Evolutionary conservation across 2,797 vertebrate genomes (phyloP).

Genomic region (Ciconia nigra): DNA sequence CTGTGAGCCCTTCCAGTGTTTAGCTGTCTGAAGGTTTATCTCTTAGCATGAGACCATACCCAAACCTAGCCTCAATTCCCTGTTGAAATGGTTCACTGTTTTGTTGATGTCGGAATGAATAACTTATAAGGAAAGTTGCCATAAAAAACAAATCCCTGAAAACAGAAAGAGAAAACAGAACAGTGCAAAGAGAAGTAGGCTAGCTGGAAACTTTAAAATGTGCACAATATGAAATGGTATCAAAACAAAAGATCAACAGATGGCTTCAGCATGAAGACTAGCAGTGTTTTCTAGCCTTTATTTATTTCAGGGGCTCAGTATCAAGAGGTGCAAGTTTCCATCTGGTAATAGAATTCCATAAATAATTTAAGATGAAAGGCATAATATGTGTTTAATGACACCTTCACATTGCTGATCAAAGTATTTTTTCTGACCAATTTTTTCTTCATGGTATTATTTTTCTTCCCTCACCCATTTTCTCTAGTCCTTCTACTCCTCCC

Average conservation of each 20-base stretch:
- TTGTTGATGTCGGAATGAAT: neutral
- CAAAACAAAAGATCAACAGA: neutral
- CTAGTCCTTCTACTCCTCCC: neutral
- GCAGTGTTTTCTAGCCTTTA: neutral
- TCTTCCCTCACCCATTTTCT: neutral
- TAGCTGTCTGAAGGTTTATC: neutral
- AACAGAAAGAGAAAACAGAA: neutral
- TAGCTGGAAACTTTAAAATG: neutral
- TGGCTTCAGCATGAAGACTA: neutral
- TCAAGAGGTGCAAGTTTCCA: neutral
- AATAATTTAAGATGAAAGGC: slow-evolving; percentile 16
- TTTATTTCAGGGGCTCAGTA: neutral
- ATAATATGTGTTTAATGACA: neutral
- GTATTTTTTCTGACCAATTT: neutral
- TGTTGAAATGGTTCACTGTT: neutral
- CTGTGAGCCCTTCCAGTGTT: neutral
- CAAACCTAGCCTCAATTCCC: neutral
- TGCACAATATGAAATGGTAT: neutral
- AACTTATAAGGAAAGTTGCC: neutral
- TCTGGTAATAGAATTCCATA: neutral
- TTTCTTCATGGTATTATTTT: neutral
- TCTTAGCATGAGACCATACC: neutral
- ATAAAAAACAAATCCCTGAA: neutral
- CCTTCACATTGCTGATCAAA: neutral
- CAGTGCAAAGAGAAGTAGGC: neutral